These are phyloP conservation scores for Belonocnema kinseyi DNA, from an alignment of 1,140 invertebrate genomes.

Conservation along the genomic window DNA sequence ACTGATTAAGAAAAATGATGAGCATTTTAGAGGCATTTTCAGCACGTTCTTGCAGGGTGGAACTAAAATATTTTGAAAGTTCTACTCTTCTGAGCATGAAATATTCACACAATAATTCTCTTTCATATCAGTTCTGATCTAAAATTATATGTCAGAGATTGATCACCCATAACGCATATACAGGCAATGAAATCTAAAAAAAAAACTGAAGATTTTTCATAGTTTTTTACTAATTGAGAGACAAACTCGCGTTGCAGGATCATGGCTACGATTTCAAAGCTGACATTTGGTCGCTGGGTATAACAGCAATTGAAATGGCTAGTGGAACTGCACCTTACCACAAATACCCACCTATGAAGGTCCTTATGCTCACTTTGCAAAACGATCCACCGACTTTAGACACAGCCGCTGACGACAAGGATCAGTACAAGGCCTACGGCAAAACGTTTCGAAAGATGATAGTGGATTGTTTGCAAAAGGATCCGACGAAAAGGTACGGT, in stretches of 20 bases:
- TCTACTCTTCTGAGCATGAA: not conserved
- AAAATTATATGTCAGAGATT: not conserved
- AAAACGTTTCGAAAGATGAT: conserved; percentile 98
- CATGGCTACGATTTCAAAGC: conserved; percentile 99
- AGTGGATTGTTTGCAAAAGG: conserved; percentile 95
- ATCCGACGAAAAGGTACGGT: conserved; percentile 88
- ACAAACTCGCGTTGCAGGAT: conserved; percentile 79
- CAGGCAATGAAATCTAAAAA: conserved; percentile 13
- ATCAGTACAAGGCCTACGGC: conserved; percentile 98
- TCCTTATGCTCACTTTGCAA: conserved; percentile 97
- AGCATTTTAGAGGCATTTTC: too few relatives aligned
- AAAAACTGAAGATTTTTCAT: not conserved
- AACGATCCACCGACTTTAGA: conserved; percentile 98
- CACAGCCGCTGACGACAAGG: conserved; percentile 95
- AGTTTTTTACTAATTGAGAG: not conserved
- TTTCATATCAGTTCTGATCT: not conserved
- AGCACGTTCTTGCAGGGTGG: too few relatives aligned
- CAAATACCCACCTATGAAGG: conserved; percentile 99
- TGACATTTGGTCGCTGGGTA: conserved; percentile 99
- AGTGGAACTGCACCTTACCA: conserved; percentile 99
- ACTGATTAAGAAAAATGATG: too few relatives aligned
- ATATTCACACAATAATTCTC: not conserved
- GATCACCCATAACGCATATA: not conserved
- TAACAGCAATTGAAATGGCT: conserved; percentile 99
- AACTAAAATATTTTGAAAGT: too few relatives aligned